Evolutionary conservation across 2,888 invertebrate genomes (phyloP).

Genomic region (Calephelis perditalis): DNA sequence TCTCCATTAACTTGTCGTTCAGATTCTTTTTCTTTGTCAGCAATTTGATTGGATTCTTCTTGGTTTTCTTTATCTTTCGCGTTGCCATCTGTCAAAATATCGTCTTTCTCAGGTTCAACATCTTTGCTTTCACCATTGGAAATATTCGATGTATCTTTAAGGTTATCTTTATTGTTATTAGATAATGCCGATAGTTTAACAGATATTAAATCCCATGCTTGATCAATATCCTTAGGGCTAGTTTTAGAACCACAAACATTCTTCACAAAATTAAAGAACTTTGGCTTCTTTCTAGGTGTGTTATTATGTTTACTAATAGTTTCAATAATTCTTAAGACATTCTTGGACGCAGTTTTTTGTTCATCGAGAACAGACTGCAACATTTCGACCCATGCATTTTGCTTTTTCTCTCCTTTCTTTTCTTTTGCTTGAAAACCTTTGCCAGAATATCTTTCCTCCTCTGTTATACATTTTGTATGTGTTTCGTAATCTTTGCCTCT

Average conservation of each 20-base stretch:
- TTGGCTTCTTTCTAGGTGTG: slow-evolving; percentile 90
- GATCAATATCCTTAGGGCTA: slow-evolving; percentile 77
- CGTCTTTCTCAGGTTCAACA: slow-evolving; percentile 17
- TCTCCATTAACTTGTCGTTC: slow-evolving; percentile 22
- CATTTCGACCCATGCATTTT: slow-evolving; percentile 88
- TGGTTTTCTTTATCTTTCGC: slow-evolving; percentile 24
- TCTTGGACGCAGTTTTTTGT: slow-evolving; percentile 71
- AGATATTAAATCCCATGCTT: slow-evolving; percentile 82
- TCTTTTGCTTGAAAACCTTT: slow-evolving; percentile 86
- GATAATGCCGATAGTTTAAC: slow-evolving; percentile 74
- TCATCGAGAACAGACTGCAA: slow-evolving; percentile 81
- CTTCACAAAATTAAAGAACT: slow-evolving; percentile 88
- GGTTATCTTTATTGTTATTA: slow-evolving; percentile 35
- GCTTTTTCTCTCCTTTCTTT: slow-evolving; percentile 92
- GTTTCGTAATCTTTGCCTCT: slow-evolving; percentile 86
- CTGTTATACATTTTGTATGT: slow-evolving; percentile 91
- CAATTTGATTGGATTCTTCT: slow-evolving; percentile 32
- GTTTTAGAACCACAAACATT: slow-evolving; percentile 79
- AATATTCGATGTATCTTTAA: slow-evolving; percentile 20
- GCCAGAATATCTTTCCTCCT: slow-evolving; percentile 93
- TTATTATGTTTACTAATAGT: slow-evolving; percentile 85
- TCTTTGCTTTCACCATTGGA: slow-evolving; percentile 26
- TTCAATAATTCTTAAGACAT: slow-evolving; percentile 81
- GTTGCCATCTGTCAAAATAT: slow-evolving; percentile 23
- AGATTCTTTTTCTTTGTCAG: slow-evolving; percentile 28